Base-by-base conservation (phyloP, 1,140 invertebrate species). In the Glomeris maerens region DNA sequence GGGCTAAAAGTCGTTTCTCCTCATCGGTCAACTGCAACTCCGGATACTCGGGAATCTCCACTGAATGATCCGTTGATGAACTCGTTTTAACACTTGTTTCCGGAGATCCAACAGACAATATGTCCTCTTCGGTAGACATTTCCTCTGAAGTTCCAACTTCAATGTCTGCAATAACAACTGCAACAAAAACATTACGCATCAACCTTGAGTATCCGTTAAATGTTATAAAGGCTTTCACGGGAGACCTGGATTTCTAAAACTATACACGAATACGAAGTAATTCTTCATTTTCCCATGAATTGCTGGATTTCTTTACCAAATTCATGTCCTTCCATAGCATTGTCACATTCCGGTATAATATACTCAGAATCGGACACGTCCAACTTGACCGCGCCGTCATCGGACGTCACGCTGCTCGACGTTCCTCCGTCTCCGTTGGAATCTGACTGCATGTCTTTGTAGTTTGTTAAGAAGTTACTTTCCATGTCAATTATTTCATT, bases 1-100 rank as follows among this genome's bases (percentile, higher is more conserved):
- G 89, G 68, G 66, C 73, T 45, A 92, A 66, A 14, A 93, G 65
- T 22, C 83, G 74, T 54, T 83, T 80, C 63, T 94, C 89, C 67
- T 93, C 89, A 27, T 80, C 76, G 52, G 70, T 66, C 17, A 73
- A 56, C 23, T 55, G 48, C 4, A 71, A 52, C 36, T 55, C 52
- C 22, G 54, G 55, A 38, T 56, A 31, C 5, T 10, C 31, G 10
- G n/a, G 31, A 10, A 36, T n/a, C 10, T 10, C 31, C 10, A 27
- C 14, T 23, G 44, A 26, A 45, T 23, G 5, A 3, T 23, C 5
- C n/a, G n/a, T n/a, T n/a, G n/a, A n/a, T 4, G 3, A 4, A 26
- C 4, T 4, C 4, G n/a, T 26, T 45, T 45, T 5, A 4, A 5
- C 17, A 45, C 28, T 21, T 27, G 44, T 45, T 26, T 4, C 5